phyloP scores from a whole-genome alignment of 1,140 invertebrate species.

The Papilio polyxenes region DNA sequence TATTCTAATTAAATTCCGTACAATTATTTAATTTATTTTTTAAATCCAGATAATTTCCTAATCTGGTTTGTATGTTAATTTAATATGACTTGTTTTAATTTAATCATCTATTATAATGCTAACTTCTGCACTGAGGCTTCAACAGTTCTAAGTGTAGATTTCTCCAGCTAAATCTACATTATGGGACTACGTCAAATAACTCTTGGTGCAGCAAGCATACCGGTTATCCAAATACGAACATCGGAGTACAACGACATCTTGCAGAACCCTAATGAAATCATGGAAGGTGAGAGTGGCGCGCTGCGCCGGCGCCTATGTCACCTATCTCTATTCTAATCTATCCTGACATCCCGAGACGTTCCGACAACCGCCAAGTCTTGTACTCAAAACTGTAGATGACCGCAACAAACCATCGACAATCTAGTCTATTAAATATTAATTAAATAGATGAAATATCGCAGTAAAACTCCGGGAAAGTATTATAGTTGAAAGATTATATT shows the following conservation, averaged over 20 bases:
- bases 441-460: background rate
- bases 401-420: conserved; percentile 11
- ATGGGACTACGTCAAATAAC: no score
- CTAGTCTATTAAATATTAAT: background rate
- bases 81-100: no score
- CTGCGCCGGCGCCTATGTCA: conserved; percentile 12
- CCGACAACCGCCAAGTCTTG: conserved; percentile 3
- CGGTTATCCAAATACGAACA: no score
- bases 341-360: conserved; percentile 2
- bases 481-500: no score
- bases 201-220: no score
- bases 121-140: no score
- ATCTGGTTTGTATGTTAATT: no score
- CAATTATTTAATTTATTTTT: background rate
- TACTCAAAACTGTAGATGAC: conserved; percentile 14
- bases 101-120: no score
- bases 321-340: background rate
- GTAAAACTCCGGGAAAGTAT: no score
- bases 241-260: background rate
- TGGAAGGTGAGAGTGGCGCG: background rate
- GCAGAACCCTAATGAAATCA: conserved; percentile 14
- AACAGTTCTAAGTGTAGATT: no score
- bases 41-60: background rate
- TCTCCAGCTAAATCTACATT: no score
- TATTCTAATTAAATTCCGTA: background rate